Evolutionary conservation across 2,797 vertebrate species (phyloP).

Genomic region (Gephyroberyx darwinii): DNA sequence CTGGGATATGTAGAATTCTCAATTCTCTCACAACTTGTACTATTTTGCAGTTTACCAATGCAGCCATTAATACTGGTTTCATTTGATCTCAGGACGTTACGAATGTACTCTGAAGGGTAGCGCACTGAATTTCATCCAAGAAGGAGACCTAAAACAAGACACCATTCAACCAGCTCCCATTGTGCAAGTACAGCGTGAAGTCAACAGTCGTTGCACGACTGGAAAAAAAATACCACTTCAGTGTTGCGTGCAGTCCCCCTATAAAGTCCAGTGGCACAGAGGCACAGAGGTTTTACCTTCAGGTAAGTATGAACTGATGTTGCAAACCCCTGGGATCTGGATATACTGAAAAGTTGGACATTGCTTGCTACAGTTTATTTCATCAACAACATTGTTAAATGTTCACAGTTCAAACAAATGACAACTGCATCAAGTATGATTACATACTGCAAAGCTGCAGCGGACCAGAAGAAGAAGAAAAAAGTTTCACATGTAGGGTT

Average conservation of each 20-base stretch:
- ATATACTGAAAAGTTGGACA: not conserved
- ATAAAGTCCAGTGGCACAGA: conserved; percentile 46
- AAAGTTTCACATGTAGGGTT: conserved; percentile 44
- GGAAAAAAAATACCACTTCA: not conserved
- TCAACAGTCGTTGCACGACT: conserved; percentile 30
- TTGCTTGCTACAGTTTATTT: not conserved
- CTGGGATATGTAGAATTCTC: not conserved
- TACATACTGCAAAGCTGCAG: not conserved
- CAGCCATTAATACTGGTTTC: not conserved
- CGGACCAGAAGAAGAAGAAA: rapidly evolving
- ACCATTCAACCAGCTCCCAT: conserved; percentile 54
- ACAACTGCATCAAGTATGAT: conserved; percentile 44
- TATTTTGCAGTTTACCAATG: not conserved
- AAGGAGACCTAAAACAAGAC: rapidly evolving
- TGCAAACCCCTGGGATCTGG: not conserved
- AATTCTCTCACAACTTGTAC: not conserved
- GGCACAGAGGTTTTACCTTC: rapidly evolving
- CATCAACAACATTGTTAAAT: conserved; percentile 4
- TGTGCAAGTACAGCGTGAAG: conserved; percentile 18
- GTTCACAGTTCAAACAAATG: not conserved
- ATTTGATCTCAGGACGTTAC: conserved; percentile 64
- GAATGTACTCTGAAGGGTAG: conserved; percentile 48
- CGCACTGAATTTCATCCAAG: conserved; percentile 40
- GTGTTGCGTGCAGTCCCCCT: conserved; percentile 68
- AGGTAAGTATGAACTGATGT: conserved; percentile 30